phyloP scores from a whole-genome alignment of 1,140 invertebrate species.

The Neoseiulus cucumeris region DNA sequence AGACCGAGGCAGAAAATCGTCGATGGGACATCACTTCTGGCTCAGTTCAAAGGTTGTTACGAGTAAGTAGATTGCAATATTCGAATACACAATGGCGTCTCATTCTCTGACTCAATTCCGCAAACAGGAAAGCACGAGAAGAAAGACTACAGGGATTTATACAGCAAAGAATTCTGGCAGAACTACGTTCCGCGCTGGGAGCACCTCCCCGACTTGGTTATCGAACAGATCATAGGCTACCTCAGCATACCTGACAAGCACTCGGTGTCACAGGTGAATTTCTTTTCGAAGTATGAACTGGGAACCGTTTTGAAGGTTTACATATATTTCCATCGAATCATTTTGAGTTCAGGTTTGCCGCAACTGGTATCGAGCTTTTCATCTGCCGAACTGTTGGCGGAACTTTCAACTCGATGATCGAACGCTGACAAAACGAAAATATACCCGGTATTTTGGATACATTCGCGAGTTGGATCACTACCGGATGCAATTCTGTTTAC shows the following conservation, averaged over 20 bases:
- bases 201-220: constrained; percentile 46
- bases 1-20: neutral
- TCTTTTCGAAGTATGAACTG: constrained; percentile 25
- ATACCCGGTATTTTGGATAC: constrained; percentile 63
- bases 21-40: neutral
- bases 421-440: constrained; percentile 49
- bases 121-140: neutral
- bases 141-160: neutral
- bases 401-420: constrained; percentile 47
- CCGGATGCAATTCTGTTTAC: constrained; percentile 46
- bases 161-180: neutral
- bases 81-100: no score
- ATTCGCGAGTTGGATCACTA: constrained; percentile 54
- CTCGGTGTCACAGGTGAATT: constrained; percentile 48
- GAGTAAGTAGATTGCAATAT: no score
- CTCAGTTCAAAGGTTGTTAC: neutral
- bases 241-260: constrained; percentile 45
- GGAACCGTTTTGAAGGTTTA: constrained; percentile 33
- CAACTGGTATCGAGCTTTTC: constrained; percentile 35
- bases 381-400: constrained; percentile 49
- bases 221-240: constrained; percentile 54
- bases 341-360: constrained; percentile 16
- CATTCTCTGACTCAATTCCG: neutral
- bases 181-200: constrained; percentile 33
- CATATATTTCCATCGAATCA: neutral